Conservation (phyloP, 2,113 vertebrate species). For the Mus spicilegus region DNA sequence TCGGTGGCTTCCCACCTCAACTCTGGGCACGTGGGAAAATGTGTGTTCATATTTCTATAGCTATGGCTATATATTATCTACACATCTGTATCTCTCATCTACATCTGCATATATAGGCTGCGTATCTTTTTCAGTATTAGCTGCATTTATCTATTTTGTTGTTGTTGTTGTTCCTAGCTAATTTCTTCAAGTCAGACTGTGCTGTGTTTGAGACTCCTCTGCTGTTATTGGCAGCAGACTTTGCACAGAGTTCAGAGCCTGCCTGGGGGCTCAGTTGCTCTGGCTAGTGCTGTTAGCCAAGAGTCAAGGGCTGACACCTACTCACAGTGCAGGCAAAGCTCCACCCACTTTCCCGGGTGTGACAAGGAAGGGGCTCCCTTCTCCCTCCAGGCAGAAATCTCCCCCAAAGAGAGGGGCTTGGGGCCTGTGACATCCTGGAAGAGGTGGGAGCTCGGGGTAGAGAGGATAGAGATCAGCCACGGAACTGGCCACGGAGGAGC, state of each 20-base stretch:
- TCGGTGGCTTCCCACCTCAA: no score
- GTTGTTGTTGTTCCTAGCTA: neutral
- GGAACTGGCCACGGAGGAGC: neutral
- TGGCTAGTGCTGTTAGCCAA: neutral
- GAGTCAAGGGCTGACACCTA: neutral
- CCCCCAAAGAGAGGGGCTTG: neutral
- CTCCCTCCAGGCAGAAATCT: neutral
- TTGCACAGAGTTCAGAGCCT: neutral
- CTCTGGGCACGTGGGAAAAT: neutral
- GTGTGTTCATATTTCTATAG: neutral
- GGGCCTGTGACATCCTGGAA: neutral
- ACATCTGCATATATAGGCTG: neutral
- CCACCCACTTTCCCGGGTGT: no score
- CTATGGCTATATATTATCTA: no score
- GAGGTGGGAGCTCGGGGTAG: neutral
- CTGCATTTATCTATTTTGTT: neutral
- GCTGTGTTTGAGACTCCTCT: neutral
- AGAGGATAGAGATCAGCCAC: neutral
- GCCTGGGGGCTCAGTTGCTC: neutral
- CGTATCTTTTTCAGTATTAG: neutral
- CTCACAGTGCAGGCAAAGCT: neutral
- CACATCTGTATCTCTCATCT: neutral
- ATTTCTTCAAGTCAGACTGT: neutral
- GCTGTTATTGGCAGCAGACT: neutral
- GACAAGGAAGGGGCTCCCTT: neutral